Base-by-base conservation (phyloP, 1,140 invertebrate genomes). In the Drosophila tani region DNA sequence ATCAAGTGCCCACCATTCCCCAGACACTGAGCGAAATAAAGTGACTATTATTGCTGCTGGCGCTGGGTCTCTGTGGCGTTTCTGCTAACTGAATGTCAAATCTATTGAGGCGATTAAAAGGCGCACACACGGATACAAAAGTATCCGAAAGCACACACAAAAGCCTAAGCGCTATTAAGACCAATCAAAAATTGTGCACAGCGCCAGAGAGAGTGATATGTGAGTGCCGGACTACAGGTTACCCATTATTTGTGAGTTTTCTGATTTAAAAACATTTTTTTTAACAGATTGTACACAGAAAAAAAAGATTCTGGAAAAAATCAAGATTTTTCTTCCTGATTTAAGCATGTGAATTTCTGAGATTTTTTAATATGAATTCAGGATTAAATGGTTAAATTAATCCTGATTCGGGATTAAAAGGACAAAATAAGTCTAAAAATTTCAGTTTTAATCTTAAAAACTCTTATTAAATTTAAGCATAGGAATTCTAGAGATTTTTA, bases 61-160 rank as follows among this genome's bases (percentile, higher is more conserved):
- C 27, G 27, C 27, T 29, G 32, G 32, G 56, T 21, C 15, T 35
- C 35, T 73, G 38, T 41, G 55, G 17, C 57, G 43, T 45, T 81
- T 68, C 74, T 81, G 65, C 81, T 87, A 87, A 87, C 81, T 88
- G 84, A 88, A 88, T 88, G 84, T 88, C 84, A 88, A 88, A 88
- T 88, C 84, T 88, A 88, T 88, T 86, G 79, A 71, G 58, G 63
- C 75, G 78, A 81, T 85, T 81, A 80, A 87, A 80, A 70, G 60
- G 65, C 73, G 58, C 59, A 55, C 58, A 51, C 46, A 46, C 46
- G 9, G 35, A 41, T n/a, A 49, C 41, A 19, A 12, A 32, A 65
- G 29, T 14, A 27, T n/a, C 38, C 14, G 17, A 50, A 43, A 32
- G 9, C 46, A 49, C 27, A 58, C 63, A 66, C 32, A 19, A 38